Evolutionary conservation across 2,888 invertebrate genomes (phyloP), one percentile per base, ranked within the genome.

Genomic region (Aproaerema taeniolella): DNA sequence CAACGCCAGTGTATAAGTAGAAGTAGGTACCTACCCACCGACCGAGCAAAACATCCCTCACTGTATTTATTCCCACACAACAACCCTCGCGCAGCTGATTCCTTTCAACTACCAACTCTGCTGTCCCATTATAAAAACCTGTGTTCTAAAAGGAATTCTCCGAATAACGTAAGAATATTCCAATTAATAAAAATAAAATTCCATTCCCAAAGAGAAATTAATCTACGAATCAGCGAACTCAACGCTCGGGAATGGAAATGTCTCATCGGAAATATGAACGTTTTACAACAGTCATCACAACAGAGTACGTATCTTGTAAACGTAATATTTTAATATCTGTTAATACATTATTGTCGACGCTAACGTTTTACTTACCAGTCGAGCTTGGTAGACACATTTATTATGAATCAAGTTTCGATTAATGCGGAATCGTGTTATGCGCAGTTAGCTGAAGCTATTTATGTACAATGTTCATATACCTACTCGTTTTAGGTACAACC

Each of bases 11-110:
- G 10, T 34, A 9, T 14, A 29, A 25, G 33, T 25, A n/a, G 20
- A 20, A 20, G 5, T 8, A 31, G n/a, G 16, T 17, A 45, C 44
- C 52, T 51, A 47, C 49, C 59, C 52, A 52, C 55, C 57, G 50
- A 52, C 56, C 48, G 53, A 54, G 55, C 55, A 54, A 58, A 69
- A 55, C 65, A 64, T 64, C 71, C 74, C 69, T 58, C 50, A 53
- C 52, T 61, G 58, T 61, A 61, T 71, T 58, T 62, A 61, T 65
- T 63, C 63, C 53, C 62, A 61, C 54, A 61, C 44, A 51, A 47
- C 47, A 56, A 49, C 68, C 67, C 70, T 54, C 52, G 54, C 72
- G 67, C 78, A 80, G 78, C 78, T 79, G 79, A 78, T 79, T 74
- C 59, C 67, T 67, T 72, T 71, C 62, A 71, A 68, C n/a, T n/a